Base-by-base conservation (phyloP, 53 echinoderm and acorn worm species). In the Glandiceps talaboti region DNA sequence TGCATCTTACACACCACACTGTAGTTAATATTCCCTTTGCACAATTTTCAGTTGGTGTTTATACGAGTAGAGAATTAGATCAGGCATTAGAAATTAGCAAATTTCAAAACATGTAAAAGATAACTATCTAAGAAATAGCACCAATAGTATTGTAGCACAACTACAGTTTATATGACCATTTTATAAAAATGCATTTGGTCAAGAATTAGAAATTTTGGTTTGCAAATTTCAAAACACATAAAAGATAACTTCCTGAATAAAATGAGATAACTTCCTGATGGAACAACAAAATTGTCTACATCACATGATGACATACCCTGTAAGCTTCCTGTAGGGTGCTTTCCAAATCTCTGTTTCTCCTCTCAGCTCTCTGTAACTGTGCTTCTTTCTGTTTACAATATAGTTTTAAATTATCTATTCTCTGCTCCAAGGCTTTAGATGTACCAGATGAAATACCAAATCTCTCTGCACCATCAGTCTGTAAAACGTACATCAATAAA, bases 331-430 rank as follows among this genome's bases (percentile, higher is more conserved):
- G 76, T 33, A 93, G 82, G 14, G 83, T 73, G 1, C 75, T 32
- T 28, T 93, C 83, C 25, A 93, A 83, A 33, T 88, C 84, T 1
- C 82, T 75, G 27, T 90, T 90, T 79, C 76, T 87, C 76, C 83
- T 83, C 78, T 90, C 88, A 81, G 86, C 79, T 79, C 85, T 77
- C 27, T 77, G 77, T 76, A 86, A 30, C 12, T 90, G 87, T 27
- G 79, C 77, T 28, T 93, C 87, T 77, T 87, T 93, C 74, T 90
- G 78, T 73, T 81, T 81, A 82, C 90, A 88, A 28, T 89, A 32
- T 26, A 76, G 79, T 29, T 90, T 81, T 12, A 93, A 83, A 74
- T 88, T 90, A 12, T 88, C 82, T 26, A 83, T 81, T 75, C 81
- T 80, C 74, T 88, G 85, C 79, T 90, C 83, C 0, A 90, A 33